Percentiles rank a stretch among this genome's conserved stretches.
Conservation (phyloP, 2,113 vertebrate genomes). For the Stercorarius parasiticus region DNA sequence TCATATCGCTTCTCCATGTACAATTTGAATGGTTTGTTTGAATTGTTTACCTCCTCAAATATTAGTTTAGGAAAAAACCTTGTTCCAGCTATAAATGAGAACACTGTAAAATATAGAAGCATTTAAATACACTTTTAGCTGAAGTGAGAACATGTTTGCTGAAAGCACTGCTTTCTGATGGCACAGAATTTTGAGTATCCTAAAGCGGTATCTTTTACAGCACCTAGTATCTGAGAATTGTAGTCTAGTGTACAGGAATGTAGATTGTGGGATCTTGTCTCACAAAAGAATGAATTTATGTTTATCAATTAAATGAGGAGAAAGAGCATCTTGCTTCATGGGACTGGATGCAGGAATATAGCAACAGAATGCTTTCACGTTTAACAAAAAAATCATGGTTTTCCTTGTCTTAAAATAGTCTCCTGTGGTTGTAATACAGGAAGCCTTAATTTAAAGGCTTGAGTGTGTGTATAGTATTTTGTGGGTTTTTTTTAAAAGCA, state of each 20-base stretch:
- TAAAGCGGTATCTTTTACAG: neutral
- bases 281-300: neutral
- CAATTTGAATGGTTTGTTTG: constrained; percentile 93
- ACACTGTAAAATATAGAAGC: neutral
- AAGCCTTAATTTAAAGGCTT: neutral
- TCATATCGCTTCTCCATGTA: constrained; percentile 99
- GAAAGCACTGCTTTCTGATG: neutral
- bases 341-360: neutral
- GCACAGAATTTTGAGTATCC: neutral
- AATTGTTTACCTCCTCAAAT: neutral
- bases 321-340: neutral
- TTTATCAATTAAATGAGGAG: neutral
- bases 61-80: neutral
- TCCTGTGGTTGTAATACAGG: neutral
- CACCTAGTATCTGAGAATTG: neutral
- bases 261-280: neutral
- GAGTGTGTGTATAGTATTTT: neutral
- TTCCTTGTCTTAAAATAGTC: neutral
- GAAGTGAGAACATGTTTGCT: neutral
- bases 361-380: neutral
- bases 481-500: neutral
- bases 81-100: neutral
- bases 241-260: neutral
- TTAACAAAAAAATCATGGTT: neutral
- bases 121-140: neutral